Percentiles rank a stretch among this genome's conserved stretches.
Conservation (phyloP, 2,888 invertebrate species). For the Eristalis tenax region DNA sequence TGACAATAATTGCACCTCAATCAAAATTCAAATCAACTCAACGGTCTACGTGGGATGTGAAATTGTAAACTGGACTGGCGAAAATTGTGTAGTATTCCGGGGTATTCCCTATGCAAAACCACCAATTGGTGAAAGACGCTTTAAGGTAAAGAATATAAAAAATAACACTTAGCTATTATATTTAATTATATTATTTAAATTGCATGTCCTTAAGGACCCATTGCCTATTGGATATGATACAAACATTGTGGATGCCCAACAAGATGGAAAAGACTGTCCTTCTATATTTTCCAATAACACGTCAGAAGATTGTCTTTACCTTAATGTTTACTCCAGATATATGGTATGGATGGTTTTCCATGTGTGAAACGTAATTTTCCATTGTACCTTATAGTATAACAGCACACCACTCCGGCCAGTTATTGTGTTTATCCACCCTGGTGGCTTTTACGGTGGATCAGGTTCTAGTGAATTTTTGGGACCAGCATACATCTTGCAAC, state of each 20-base stretch:
- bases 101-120: slow-evolving; percentile 76
- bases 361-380: background rate
- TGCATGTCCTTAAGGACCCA: slow-evolving; percentile 33
- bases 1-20: background rate
- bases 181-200: too few species aligned
- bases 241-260: slow-evolving; percentile 79
- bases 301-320: slow-evolving; percentile 83
- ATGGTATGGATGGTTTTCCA: slow-evolving; percentile 39
- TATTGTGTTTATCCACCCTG: slow-evolving; percentile 85
- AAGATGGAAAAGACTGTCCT: slow-evolving; percentile 83
- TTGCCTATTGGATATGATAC: slow-evolving; percentile 22
- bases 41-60: slow-evolving; percentile 47
- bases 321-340: slow-evolving; percentile 83
- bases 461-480: slow-evolving; percentile 79
- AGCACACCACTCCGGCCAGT: slow-evolving; percentile 81
- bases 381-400: slow-evolving; percentile 39
- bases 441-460: slow-evolving; percentile 84
- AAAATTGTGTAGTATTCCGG: slow-evolving; percentile 72
- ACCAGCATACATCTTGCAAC: slow-evolving; percentile 84
- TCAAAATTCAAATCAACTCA: slow-evolving; percentile 5
- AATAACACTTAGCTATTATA: background rate
- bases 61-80: slow-evolving; percentile 49
- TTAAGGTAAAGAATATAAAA: slow-evolving; percentile 70
- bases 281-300: slow-evolving; percentile 76
- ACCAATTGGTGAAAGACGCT: slow-evolving; percentile 79